Percentiles rank a stretch among this genome's conserved stretches.
Evolutionary conservation across 2,888 invertebrate genomes (phyloP).

Genomic region (Tuta absoluta): DNA sequence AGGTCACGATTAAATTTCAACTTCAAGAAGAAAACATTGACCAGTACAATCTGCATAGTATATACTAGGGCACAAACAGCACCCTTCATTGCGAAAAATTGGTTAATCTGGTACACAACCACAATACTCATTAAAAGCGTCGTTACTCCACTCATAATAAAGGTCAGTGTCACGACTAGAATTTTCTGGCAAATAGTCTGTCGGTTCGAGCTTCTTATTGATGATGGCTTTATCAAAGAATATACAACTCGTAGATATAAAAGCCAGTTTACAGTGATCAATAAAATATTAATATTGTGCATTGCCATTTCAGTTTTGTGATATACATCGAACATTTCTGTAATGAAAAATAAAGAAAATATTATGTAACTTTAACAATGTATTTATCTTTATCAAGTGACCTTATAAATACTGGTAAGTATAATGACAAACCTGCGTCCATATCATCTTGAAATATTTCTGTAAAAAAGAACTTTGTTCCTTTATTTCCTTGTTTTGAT

Average conservation of each 20-base stretch:
- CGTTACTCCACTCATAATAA: constrained; percentile 19
- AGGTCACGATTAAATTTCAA: constrained; percentile 11
- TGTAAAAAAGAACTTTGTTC: neutral
- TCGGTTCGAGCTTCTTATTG: neutral
- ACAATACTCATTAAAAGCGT: neutral
- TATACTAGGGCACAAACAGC: neutral
- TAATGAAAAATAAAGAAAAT: too few species aligned
- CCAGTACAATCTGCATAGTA: neutral
- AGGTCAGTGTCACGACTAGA: constrained; percentile 16
- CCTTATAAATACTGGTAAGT: too few species aligned
- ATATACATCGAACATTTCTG: neutral
- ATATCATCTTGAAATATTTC: too few species aligned
- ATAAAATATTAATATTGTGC: neutral
- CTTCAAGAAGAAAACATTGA: constrained; percentile 16
- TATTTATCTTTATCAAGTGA: too few species aligned
- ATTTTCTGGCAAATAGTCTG: constrained; percentile 6
- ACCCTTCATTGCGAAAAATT: neutral
- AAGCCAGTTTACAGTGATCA: neutral
- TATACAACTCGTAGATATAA: constrained; percentile 12
- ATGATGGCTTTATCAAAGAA: constrained; percentile 1
- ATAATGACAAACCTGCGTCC: too few species aligned
- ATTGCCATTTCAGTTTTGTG: neutral
- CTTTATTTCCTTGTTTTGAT: neutral
- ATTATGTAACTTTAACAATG: too few species aligned
- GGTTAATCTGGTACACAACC: neutral